phyloP scores from a whole-genome alignment of 2,888 invertebrate species.

The Drosophila eohydei region DNA sequence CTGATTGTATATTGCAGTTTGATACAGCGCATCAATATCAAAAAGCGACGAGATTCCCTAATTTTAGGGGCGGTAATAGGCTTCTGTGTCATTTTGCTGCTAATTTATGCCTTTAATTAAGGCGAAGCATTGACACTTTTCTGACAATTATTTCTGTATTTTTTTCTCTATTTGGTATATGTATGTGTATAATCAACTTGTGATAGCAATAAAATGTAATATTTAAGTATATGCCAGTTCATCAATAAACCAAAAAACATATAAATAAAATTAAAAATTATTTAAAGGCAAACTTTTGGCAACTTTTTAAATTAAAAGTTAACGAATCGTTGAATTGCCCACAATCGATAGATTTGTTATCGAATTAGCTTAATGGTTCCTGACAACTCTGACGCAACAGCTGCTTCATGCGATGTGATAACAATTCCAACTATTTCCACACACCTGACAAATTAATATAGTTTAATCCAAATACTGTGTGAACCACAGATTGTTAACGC shows the following conservation, averaged over 20 bases:
- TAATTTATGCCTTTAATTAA: slow-evolving; percentile 92
- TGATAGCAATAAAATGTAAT: slow-evolving; percentile 74
- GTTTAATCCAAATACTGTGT: slow-evolving; percentile 52
- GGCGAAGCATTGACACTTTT: slow-evolving; percentile 19
- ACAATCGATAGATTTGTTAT: slow-evolving; percentile 26
- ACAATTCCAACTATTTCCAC: slow-evolving; percentile 51
- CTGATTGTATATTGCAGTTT: slow-evolving; percentile 86
- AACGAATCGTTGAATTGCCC: slow-evolving; percentile 18
- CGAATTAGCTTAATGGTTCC: slow-evolving; percentile 11
- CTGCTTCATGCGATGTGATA: slow-evolving; percentile 66
- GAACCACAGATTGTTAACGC: slow-evolving; percentile 13
- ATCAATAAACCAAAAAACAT: slow-evolving; percentile 9
- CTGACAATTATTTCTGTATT: slow-evolving; percentile 46
- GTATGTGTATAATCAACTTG: slow-evolving; percentile 72
- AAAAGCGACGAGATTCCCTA: slow-evolving; percentile 96
- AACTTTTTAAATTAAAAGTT: slow-evolving; percentile 1
- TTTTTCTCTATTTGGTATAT: slow-evolving; percentile 53
- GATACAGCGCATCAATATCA: slow-evolving; percentile 96
- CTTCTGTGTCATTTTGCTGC: slow-evolving; percentile 94
- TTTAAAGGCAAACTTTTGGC: no score
- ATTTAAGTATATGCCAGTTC: slow-evolving; percentile 37
- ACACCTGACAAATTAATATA: slow-evolving; percentile 19
- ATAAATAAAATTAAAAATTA: not conserved
- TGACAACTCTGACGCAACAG: slow-evolving; percentile 59
- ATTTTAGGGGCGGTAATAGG: slow-evolving; percentile 95